These are phyloP conservation scores for Entomobrya multifasciata DNA, from an alignment of 2,888 invertebrate genomes.

Conservation along the genomic window DNA sequence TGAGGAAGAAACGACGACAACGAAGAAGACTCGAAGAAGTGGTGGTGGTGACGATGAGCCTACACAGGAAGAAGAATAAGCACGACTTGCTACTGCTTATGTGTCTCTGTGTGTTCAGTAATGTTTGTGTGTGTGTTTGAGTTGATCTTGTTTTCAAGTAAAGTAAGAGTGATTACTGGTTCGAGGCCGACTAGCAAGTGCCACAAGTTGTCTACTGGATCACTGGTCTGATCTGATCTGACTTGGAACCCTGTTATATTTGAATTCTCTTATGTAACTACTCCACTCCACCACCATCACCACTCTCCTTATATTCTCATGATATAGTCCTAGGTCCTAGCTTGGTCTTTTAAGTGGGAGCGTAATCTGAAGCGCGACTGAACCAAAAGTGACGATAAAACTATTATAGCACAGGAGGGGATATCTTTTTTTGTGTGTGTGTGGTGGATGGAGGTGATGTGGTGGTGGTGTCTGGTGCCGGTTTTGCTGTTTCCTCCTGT, in stretches of 20 bases:
- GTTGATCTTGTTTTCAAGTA: conserved; percentile 3
- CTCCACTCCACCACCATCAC: too few relatives aligned
- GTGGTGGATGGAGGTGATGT: background rate
- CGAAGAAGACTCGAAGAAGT: conserved; percentile 8
- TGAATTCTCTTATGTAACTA: background rate
- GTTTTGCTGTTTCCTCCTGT: conserved; percentile 41
- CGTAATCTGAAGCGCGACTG: too few relatives aligned
- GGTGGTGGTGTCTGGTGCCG: conserved; percentile 50
- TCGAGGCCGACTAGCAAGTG: conserved; percentile 73
- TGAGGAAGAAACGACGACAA: conserved; percentile 43
- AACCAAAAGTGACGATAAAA: too few relatives aligned
- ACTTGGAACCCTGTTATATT: conserved; percentile 41
- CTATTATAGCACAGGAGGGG: too few relatives aligned
- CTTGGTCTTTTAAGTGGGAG: too few relatives aligned
- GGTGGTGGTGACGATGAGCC: conserved; percentile 44
- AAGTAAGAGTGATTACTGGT: conserved; percentile 67
- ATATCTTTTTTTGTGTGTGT: background rate
- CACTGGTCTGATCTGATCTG: conserved; percentile 50
- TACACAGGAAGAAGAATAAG: conserved; percentile 67
- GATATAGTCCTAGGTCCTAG: too few relatives aligned
- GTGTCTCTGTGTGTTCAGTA: background rate
- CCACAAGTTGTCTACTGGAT: conserved; percentile 71
- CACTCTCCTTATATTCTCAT: too few relatives aligned
- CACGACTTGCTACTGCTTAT: conserved; percentile 56
- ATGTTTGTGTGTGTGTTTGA: background rate